A percentile compares a stretch with the other conserved stretches of the same genome.
These are phyloP conservation scores for Pseudomyrmex gracilis DNA, from an alignment of 1,140 invertebrate species.

Conservation along the genomic window DNA sequence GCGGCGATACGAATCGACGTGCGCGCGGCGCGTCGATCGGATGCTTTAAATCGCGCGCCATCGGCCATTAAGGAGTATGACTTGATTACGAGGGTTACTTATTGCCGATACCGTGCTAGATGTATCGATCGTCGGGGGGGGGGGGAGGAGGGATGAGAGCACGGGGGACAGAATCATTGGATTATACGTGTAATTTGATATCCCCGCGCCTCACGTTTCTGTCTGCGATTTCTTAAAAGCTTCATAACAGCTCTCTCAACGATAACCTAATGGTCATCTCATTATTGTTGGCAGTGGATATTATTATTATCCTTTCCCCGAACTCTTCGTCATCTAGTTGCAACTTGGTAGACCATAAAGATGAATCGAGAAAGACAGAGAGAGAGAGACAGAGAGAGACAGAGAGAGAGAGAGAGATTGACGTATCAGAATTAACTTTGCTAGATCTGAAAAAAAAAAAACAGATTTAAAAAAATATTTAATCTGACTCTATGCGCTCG, in stretches of 20 bases:
- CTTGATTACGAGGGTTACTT: slow-evolving; percentile 54
- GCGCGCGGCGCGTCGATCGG: slow-evolving; percentile 30
- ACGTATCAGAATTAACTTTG: slow-evolving; percentile 5
- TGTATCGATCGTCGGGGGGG: slow-evolving; percentile 23
- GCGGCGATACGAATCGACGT: slow-evolving; percentile 35
- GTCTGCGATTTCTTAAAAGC: slow-evolving; percentile 17
- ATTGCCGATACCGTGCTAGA: slow-evolving; percentile 48
- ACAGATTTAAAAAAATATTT: background rate
- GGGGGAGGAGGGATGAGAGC: too few species aligned
- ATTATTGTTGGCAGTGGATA: slow-evolving; percentile 37
- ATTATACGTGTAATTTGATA: slow-evolving; percentile 53
- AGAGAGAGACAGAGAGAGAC: background rate
- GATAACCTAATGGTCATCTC: slow-evolving; percentile 48
- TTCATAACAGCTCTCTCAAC: slow-evolving; percentile 40
- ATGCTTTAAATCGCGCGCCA: slow-evolving; percentile 37
- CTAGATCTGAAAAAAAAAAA: background rate
- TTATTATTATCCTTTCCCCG: slow-evolving; percentile 39
- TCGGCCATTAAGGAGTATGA: slow-evolving; percentile 37
- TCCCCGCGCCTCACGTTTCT: slow-evolving; percentile 20
- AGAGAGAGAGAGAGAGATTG: background rate
- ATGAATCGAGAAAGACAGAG: slow-evolving; percentile 1
- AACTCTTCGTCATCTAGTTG: slow-evolving; percentile 33
- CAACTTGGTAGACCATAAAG: slow-evolving; percentile 2
- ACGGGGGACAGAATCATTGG: slow-evolving; percentile 28
- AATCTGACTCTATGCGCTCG: background rate